Evolutionary conservation across 2,888 invertebrate species (phyloP), one percentile per base, ranked within the genome.

Genomic region (Frankliniella fusca): DNA sequence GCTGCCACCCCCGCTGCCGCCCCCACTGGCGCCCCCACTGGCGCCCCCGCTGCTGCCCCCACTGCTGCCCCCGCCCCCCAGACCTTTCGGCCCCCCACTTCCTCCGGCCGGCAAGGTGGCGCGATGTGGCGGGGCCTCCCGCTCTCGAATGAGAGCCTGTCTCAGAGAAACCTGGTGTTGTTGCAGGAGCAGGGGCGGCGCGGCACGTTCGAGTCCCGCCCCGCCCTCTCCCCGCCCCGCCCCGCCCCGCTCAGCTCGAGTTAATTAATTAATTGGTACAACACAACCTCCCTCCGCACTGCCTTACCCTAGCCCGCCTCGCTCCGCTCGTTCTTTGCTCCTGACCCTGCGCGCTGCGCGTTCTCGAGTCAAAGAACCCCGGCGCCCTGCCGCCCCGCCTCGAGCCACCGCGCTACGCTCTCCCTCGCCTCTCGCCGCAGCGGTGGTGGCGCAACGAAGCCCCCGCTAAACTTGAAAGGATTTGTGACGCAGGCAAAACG

Each of bases 261-360:
- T 80, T 48, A 80, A 48, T 80, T 48, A 80, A 48, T 80, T 80
- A 48, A 28, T 81, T 20, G 23, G 28, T 28, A 49, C 12, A 80
- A 23, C 23, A n/a, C 48, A 38, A 48, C 48, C 38, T 48, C 48
- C n/a, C 23, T 81, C 20, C 23, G 18, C 20, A 11, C 54, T 81
- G 20, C 15, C 23, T 48, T 54, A 48, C 50, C 54, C 50, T 50
- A 50, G 81, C 15, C 54, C 15, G 81, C 81, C 18, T 81, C 81
- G 23, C 18, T 49, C 12, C 2, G 3, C 38, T 38, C 38, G 38
- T 38, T 38, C 38, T 38, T 38, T 38, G 38, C 38, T 38, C 38
- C 38, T 38, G 38, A 38, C 38, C 38, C 38, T 38, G 38, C 38
- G 2, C 38, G 38, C 38, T 38, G 38, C 38, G 2, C 38, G 38